These are phyloP conservation scores for Plutella xylostella DNA, from an alignment of 2,888 invertebrate species.

Conservation along the genomic window DNA sequence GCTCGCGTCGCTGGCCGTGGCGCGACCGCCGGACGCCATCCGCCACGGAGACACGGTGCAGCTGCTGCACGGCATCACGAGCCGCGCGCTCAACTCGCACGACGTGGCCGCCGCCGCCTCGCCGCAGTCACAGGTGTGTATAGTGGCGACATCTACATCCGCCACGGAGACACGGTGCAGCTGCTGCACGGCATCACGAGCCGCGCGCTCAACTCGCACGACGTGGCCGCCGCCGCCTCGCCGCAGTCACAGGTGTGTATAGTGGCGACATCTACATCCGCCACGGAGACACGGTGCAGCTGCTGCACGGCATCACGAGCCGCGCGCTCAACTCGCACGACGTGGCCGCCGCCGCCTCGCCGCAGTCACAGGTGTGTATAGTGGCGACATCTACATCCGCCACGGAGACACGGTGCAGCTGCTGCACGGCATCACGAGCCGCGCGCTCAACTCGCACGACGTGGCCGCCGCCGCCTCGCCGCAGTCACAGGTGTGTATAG, in stretches of 20 bases:
- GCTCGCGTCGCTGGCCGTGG: slow-evolving; percentile 82
- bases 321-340: slow-evolving; percentile 95
- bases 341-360: slow-evolving; percentile 94
- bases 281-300: slow-evolving; percentile 12
- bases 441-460: slow-evolving; percentile 94
- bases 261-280: not conserved
- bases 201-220: slow-evolving; percentile 92
- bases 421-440: slow-evolving; percentile 92
- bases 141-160: slow-evolving; percentile 66
- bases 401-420: slow-evolving; percentile 95
- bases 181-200: slow-evolving; percentile 94
- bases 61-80: slow-evolving; percentile 93
- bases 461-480: slow-evolving; percentile 95
- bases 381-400: slow-evolving; percentile 55
- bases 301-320: slow-evolving; percentile 94
- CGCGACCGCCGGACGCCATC: slow-evolving; percentile 80
- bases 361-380: slow-evolving; percentile 77
- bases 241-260: slow-evolving; percentile 76
- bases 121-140: slow-evolving; percentile 82
- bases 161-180: slow-evolving; percentile 93
- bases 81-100: slow-evolving; percentile 92
- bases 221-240: slow-evolving; percentile 90
- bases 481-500: slow-evolving; percentile 87
- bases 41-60: slow-evolving; percentile 94
- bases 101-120: slow-evolving; percentile 96